Base-by-base conservation (phyloP, 2,797 vertebrate species). In the Hybognathus amarus region DNA sequence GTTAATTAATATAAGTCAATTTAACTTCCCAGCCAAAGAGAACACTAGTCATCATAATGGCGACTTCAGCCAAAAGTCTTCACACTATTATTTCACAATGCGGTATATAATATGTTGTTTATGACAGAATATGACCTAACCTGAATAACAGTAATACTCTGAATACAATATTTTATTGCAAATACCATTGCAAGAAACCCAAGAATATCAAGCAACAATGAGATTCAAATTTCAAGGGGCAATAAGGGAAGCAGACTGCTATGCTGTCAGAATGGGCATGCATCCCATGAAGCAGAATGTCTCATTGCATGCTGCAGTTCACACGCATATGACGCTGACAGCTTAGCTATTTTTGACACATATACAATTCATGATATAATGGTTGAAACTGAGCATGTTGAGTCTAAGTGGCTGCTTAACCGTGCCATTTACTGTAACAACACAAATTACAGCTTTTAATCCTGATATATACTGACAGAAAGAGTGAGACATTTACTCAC, bases 311-410 rank as follows among this genome's bases (percentile, higher is more conserved):
- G 66, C 36, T 20, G 13, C 2, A 13, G 13, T 69, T 80, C 33
- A 68, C 36, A 56, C 0, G 17, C 66, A 10, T 42, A 40, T 56
- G 38, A 50, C 1, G 4, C 54, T 67, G 17, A n/a, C 36, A 67
- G 17, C n/a, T 68, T 52, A 27, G 30, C 45, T 82, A 83, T 83
- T 83, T 77, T 59, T 68, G 22, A 69, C 45, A 76, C 63, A 45
- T 42, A 45, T 47, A 11, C 20, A 45, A 40, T 69, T 69, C 74
- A 24, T 18, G 38, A 38, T 13, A 33, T 68, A 83, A 83, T 76
- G 71, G 61, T 82, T n/a, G n/a, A 67, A 54, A 56, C 15, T 11
- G 50, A 61, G 45, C 24, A 42, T 38, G 15, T 54, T n/a, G 47
- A 33, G 3, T 17, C 54, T 18, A 7, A 66, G 22, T 47, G 15